phyloP scores from a whole-genome alignment of 2,113 vertebrate species.

The Montifringilla adamsi region DNA sequence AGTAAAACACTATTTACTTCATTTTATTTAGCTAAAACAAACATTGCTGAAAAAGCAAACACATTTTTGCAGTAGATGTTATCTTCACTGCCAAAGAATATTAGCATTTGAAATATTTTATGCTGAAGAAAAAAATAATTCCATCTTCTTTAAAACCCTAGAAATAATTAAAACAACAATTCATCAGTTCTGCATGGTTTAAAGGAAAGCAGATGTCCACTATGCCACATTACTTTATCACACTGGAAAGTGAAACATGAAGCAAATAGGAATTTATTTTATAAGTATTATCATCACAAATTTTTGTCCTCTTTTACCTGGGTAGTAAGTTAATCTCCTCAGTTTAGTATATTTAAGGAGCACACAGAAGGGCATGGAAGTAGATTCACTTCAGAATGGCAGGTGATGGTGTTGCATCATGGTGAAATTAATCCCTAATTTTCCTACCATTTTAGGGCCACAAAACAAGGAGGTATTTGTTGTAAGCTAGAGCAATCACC shows the following conservation, averaged over 20 bases:
- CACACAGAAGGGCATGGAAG: neutral
- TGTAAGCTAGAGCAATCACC: neutral
- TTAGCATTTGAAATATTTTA: neutral
- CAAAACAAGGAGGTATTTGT: neutral
- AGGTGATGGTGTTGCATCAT: neutral
- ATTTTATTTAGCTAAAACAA: neutral
- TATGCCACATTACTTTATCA: neutral
- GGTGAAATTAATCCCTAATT: neutral
- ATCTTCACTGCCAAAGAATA: neutral
- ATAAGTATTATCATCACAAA: neutral
- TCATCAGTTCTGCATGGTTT: neutral
- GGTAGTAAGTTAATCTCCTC: neutral
- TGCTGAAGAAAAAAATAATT: neutral
- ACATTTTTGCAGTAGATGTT: neutral
- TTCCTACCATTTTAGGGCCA: neutral
- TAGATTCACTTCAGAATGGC: neutral
- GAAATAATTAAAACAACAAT: neutral
- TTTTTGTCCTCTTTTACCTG: neutral
- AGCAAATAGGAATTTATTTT: neutral
- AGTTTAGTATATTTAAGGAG: neutral
- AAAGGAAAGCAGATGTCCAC: neutral
- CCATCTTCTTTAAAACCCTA: neutral
- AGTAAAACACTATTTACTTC: neutral
- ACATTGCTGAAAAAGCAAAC: neutral
- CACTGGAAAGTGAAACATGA: neutral